Base-by-base conservation (phyloP, 2,113 vertebrate genomes). In the Glaucidium brasilianum region DNA sequence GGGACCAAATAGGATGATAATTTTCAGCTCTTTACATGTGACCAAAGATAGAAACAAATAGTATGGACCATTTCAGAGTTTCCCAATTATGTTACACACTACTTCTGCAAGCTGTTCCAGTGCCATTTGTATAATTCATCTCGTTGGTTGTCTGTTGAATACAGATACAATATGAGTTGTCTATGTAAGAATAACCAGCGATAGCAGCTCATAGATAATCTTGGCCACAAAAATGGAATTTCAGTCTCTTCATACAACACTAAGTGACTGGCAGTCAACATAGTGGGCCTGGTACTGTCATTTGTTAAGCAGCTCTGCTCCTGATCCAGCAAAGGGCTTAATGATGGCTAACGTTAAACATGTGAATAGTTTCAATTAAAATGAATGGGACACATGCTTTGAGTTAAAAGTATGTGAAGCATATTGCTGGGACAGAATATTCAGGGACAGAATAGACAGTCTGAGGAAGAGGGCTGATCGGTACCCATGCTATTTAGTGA, bases 1-100 rank as follows among this genome's bases (percentile, higher is more conserved):
- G 71, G 18, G 37, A 83, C 74, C 32, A 82, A 92, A 85, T 73
- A 95, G 26, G 20, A 82, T 76, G 91, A 88, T 91, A 80, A 92
- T 95, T 90, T 96, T 92, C 62, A 91, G 26, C 77, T 96, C 69
- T 91, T 94, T 89, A 37, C 39, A 5, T 74, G 45, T 79, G 74
- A 87, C 58, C 58, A 91, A 78, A 81, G 94, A 60, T 72, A 94
- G 77, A 94, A 95, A 55, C 32, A 62, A 91, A 55, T 11, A 58
- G 32, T 23, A 17, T 34, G 30, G 34, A 35, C 63, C 37, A 23
- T 12, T 90, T 53, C 59, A 62, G 64, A 66, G 34, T 37, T 83
- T 88, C 43, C 32, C 62, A 32, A 47, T 89, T 92, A 26, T 5
- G 18, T 71, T 76, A 17, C 20, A 47, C 9, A 3, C 12, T 85